A percentile compares a stretch with the other conserved stretches of the same genome.
Conservation (phyloP, 2,113 vertebrate species). For the Glaucomys volans region DNA sequence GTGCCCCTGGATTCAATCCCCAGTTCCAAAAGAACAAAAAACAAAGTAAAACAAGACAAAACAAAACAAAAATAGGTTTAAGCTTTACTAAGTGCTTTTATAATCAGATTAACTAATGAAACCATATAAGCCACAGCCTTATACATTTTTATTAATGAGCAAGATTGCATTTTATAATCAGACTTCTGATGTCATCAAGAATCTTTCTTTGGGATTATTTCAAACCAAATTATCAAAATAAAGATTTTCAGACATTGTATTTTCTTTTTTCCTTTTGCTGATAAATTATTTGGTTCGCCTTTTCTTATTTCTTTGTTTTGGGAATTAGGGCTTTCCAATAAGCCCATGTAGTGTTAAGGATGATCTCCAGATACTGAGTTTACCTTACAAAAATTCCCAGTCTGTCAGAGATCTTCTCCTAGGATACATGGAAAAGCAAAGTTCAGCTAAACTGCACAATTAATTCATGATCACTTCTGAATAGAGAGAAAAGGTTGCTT, state of each 20-base stretch:
- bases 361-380: conserved; percentile 82
- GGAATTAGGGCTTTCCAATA: conserved; percentile 80
- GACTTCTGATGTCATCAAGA: neutral
- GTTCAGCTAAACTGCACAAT: conserved; percentile 85
- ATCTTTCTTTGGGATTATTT: conserved; percentile 31
- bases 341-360: conserved; percentile 80
- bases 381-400: conserved; percentile 87
- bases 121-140: neutral
- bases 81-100: conserved; percentile 44
- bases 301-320: conserved; percentile 83
- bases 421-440: conserved; percentile 86
- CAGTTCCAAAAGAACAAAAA: too few species aligned
- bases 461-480: conserved; percentile 85
- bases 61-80: neutral
- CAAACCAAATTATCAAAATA: conserved; percentile 67
- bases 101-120: neutral
- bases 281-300: conserved; percentile 75
- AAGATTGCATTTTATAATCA: neutral
- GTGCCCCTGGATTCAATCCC: too few species aligned
- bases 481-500: conserved; percentile 81
- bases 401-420: conserved; percentile 86
- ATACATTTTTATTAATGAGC: neutral
- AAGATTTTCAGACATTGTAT: conserved; percentile 65
- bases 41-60: too few species aligned
- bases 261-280: conserved; percentile 66